A percentile compares a stretch with the other conserved stretches of the same genome.
These are phyloP conservation scores for Centrocercus urophasianus DNA, from an alignment of 2,113 vertebrate species.

Conservation along the genomic window DNA sequence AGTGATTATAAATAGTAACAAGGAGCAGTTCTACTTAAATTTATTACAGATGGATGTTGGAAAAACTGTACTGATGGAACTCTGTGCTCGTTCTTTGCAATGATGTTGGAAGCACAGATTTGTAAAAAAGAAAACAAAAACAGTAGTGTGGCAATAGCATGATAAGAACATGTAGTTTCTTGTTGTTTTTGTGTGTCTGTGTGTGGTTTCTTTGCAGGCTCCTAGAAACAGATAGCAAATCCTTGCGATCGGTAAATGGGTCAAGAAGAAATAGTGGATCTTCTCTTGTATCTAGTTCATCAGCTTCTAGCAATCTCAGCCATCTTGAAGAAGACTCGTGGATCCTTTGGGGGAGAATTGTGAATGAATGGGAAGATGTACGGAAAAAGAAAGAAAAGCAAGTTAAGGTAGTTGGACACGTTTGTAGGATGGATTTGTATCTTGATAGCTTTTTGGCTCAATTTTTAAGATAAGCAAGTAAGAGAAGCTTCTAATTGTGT, in stretches of 20 bases:
- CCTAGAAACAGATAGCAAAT: conserved; percentile 96
- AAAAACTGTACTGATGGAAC: neutral
- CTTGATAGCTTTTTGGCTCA: neutral
- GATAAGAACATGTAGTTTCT: neutral
- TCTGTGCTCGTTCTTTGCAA: neutral
- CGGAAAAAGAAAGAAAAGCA: conserved; percentile 98
- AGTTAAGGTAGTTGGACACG: conserved; percentile 84
- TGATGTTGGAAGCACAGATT: neutral
- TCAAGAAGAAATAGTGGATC: conserved; percentile 97
- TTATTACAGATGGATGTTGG: neutral
- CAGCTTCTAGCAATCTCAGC: conserved; percentile 97
- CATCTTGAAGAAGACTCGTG: conserved; percentile 97
- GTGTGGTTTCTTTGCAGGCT: conserved; percentile 80
- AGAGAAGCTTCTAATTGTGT: neutral
- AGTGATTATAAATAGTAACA: neutral
- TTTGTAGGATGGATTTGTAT: neutral
- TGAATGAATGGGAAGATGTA: conserved; percentile 98
- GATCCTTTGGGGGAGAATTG: conserved; percentile 96
- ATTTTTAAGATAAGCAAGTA: neutral
- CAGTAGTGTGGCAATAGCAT: neutral
- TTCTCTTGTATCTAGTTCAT: conserved; percentile 97
- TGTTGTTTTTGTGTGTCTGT: neutral
- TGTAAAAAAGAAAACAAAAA: neutral
- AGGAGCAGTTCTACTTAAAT: neutral
- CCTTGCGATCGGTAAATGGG: conserved; percentile 94